Percentiles rank a stretch among this genome's conserved stretches.
Evolutionary conservation across 2,113 vertebrate genomes (phyloP).

Genomic region (Felis chaus): DNA sequence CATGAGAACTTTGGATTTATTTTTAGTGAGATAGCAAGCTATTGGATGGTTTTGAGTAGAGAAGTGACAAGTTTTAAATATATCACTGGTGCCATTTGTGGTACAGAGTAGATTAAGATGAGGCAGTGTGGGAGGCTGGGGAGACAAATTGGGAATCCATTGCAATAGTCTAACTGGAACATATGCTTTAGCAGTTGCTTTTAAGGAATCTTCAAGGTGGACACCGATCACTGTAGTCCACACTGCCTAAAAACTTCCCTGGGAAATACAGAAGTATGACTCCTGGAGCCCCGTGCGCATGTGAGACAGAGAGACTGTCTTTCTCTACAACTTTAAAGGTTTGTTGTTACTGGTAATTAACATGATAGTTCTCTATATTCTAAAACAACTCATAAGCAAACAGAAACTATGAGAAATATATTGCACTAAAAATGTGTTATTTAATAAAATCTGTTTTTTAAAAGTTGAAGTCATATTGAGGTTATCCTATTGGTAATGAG

Average conservation of each 20-base stretch:
- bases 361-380: not conserved
- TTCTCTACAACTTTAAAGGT: not conserved
- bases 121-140: not conserved
- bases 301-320: not conserved
- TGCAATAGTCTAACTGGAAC: not conserved
- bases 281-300: no score
- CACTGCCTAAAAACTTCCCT: not conserved
- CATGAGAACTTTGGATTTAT: not conserved
- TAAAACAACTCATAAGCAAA: not conserved
- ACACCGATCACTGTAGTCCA: not conserved
- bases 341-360: not conserved
- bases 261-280: not conserved
- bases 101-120: not conserved
- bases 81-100: not conserved
- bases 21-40: not conserved
- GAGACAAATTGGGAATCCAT: not conserved
- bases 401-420: not conserved
- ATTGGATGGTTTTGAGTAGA: not conserved
- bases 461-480: not conserved
- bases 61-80: not conserved
- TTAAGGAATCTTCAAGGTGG: not conserved
- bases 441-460: not conserved
- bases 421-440: not conserved
- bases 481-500: not conserved
- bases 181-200: not conserved